Conservation (phyloP, 2,888 invertebrate genomes). For the Chaetoderma sp. region DNA sequence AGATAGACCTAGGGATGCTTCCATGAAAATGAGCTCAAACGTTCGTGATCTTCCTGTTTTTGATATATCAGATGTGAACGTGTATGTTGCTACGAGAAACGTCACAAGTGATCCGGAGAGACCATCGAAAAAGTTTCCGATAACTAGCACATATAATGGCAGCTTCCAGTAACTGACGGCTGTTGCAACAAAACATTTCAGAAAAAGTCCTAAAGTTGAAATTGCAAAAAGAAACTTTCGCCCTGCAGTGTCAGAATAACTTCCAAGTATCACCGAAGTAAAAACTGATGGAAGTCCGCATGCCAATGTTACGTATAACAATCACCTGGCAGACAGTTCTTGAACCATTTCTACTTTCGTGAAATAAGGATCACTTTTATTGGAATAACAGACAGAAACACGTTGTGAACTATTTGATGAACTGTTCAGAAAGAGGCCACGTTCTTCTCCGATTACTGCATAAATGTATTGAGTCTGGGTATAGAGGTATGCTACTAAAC, state of each 20-base stretch:
- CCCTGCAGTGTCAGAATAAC: constrained; percentile 38
- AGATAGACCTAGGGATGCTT: constrained; percentile 33
- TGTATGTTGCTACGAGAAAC: constrained; percentile 26
- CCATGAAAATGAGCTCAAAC: constrained; percentile 31
- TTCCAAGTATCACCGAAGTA: constrained; percentile 32
- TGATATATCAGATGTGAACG: constrained; percentile 40
- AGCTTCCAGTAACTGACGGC: constrained; percentile 39
- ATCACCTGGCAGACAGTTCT: constrained; percentile 30
- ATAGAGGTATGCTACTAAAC: too few relatives aligned
- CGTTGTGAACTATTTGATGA: too few relatives aligned
- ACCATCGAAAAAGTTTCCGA: constrained; percentile 37
- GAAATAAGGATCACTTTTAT: too few relatives aligned
- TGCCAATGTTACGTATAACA: constrained; percentile 29
- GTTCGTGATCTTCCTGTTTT: constrained; percentile 32
- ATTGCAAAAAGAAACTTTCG: constrained; percentile 36
- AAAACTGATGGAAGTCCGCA: constrained; percentile 29
- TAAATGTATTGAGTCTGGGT: too few relatives aligned
- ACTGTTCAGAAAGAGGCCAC: too few relatives aligned
- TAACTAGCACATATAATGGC: constrained; percentile 24
- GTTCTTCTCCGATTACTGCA: too few relatives aligned
- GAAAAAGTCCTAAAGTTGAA: constrained; percentile 21
- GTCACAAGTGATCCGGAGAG: constrained; percentile 33
- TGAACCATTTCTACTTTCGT: constrained; percentile 20
- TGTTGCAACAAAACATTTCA: constrained; percentile 17
- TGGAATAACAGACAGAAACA: too few relatives aligned